Conservation (phyloP, 2,797 vertebrate genomes). For the Chelidonichthys spinosus region DNA sequence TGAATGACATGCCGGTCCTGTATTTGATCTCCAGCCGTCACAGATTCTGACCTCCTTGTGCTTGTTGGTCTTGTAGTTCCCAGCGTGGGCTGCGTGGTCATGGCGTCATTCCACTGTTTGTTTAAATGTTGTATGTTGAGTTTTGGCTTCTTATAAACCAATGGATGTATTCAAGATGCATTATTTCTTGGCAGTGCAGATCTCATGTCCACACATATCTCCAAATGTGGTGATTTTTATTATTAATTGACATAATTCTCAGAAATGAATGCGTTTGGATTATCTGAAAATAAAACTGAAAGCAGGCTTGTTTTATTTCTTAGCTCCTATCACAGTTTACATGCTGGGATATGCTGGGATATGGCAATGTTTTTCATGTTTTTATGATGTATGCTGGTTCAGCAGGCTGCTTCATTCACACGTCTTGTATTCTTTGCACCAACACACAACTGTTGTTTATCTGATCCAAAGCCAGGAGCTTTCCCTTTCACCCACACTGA, state of each 20-base stretch:
- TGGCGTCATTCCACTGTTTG: neutral
- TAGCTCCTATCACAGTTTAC: neutral
- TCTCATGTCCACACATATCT: neutral
- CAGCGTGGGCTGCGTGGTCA: neutral
- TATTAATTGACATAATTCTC: neutral
- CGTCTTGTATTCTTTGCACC: constrained; percentile 30
- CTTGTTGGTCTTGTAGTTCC: neutral
- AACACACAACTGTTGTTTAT: constrained; percentile 17
- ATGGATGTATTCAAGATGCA: neutral
- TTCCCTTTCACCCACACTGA: constrained; percentile 26
- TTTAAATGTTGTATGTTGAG: neutral
- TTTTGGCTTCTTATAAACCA: neutral
- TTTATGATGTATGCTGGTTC: constrained; percentile 30
- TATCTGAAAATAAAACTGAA: neutral
- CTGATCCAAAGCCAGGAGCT: constrained; percentile 20
- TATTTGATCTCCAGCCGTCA: constrained; percentile 13
- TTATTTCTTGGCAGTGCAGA: neutral
- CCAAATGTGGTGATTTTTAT: neutral
- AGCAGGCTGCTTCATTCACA: constrained; percentile 37
- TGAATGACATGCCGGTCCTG: neutral
- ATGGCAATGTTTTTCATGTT: neutral
- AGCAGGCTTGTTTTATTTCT: neutral
- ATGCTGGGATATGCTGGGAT: neutral
- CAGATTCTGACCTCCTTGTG: constrained; percentile 3
- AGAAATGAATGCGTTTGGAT: neutral